phyloP scores from a whole-genome alignment of 2,888 invertebrate species.

The Drosophila anomelani region DNA sequence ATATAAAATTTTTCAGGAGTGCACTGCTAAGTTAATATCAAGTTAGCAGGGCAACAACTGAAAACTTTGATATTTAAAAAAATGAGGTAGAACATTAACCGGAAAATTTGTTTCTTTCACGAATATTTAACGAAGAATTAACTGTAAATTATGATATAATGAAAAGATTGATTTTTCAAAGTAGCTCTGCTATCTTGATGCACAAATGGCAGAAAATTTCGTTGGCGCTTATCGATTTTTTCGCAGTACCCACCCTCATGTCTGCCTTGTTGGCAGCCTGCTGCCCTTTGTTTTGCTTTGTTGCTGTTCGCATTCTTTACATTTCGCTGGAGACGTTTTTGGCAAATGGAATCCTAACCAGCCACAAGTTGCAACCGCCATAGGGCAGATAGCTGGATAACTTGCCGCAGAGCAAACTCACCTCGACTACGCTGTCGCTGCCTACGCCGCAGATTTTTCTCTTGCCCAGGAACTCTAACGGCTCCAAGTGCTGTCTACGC shows the following conservation, averaged over 20 bases:
- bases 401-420: conserved; percentile 59
- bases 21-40: too few relatives aligned
- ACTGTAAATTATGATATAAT: too few relatives aligned
- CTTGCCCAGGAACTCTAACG: conserved; percentile 65
- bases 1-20: too few relatives aligned
- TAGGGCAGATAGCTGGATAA: not conserved
- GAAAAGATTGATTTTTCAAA: too few relatives aligned
- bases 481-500: conserved; percentile 31
- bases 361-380: conserved; percentile 28
- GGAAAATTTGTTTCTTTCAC: too few relatives aligned
- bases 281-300: conserved; percentile 45
- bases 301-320: conserved; percentile 35
- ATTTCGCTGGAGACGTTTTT: conserved; percentile 18
- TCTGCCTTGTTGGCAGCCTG: not conserved
- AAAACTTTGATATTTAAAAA: too few relatives aligned
- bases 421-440: conserved; percentile 82
- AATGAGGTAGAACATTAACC: too few relatives aligned
- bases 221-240: conserved; percentile 70
- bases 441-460: conserved; percentile 79
- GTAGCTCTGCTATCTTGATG: not conserved
- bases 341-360: conserved; percentile 16
- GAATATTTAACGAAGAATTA: too few relatives aligned
- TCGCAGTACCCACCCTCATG: conserved; percentile 9
- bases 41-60: too few relatives aligned
- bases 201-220: conserved; percentile 40